phyloP scores from a whole-genome alignment of 2,797 vertebrate genomes.

The Stomatorhinus walkeri region DNA sequence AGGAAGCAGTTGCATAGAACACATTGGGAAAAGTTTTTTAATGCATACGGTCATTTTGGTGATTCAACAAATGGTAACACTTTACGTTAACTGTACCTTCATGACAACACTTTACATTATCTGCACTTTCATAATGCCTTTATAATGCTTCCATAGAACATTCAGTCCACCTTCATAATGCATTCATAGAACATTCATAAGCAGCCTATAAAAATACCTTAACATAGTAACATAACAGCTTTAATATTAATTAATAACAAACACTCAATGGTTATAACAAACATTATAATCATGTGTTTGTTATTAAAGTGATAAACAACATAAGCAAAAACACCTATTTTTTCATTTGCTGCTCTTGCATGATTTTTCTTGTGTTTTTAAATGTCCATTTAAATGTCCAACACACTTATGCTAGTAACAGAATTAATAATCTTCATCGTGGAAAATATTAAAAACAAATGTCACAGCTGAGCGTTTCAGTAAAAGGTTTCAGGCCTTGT shows the following conservation, averaged over 20 bases:
- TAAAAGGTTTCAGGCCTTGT: not conserved
- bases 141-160: not conserved
- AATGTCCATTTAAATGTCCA: not conserved
- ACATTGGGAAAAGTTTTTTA: not conserved
- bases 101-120: not conserved
- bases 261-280: not conserved
- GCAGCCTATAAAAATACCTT: not conserved
- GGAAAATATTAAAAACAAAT: not conserved
- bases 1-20: not conserved
- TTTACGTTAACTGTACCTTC: not conserved
- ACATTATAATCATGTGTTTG: not conserved
- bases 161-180: not conserved
- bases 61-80: not conserved
- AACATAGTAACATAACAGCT: not conserved
- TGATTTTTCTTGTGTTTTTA: not conserved
- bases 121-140: not conserved
- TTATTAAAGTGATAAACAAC: not conserved
- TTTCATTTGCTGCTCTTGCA: not conserved
- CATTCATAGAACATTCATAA: not conserved
- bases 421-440: not conserved
- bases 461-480: not conserved
- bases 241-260: not conserved
- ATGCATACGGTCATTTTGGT: not conserved
- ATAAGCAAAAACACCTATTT: not conserved
- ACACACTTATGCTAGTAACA: not conserved